These are phyloP conservation scores for Bolinopsis microptera DNA, from an alignment of 37 sponge, comb jelly and placozoan species.

Conservation along the genomic window DNA sequence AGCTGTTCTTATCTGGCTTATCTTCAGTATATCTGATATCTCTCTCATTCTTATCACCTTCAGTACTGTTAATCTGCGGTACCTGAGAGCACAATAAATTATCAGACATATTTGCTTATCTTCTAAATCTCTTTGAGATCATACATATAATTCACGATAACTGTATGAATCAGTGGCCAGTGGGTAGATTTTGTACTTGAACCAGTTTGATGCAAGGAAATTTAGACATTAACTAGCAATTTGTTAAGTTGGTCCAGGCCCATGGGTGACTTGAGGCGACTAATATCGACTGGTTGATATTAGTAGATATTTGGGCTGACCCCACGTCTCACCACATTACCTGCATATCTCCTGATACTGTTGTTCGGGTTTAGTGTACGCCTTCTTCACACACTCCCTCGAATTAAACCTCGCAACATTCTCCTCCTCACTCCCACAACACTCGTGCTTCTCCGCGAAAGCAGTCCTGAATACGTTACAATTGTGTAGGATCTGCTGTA, in stretches of 20 bases:
- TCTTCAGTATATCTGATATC: neutral
- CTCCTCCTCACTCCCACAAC: conserved; percentile 44
- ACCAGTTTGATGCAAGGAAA: too few relatives aligned
- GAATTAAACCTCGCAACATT: neutral
- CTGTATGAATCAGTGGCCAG: too few relatives aligned
- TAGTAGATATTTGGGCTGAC: too few relatives aligned
- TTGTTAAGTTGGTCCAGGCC: too few relatives aligned
- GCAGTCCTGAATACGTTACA: neutral
- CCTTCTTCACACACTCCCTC: neutral
- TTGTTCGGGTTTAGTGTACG: neutral
- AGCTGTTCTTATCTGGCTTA: neutral
- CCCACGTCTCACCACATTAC: too few relatives aligned
- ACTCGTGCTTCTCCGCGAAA: neutral
- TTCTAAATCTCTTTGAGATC: too few relatives aligned
- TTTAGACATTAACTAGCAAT: too few relatives aligned
- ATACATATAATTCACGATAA: too few relatives aligned
- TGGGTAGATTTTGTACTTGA: too few relatives aligned
- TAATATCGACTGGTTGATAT: too few relatives aligned
- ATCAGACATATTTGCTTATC: too few relatives aligned
- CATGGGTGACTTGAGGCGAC: too few relatives aligned
- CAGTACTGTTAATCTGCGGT: neutral
- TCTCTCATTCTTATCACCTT: neutral
- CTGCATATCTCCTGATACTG: neutral
- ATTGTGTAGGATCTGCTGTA: neutral
- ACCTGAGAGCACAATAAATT: neutral